Evolutionary conservation across 2,113 vertebrate genomes (phyloP), one percentile per base, ranked within the genome.

Genomic region (Abramis brama): DNA sequence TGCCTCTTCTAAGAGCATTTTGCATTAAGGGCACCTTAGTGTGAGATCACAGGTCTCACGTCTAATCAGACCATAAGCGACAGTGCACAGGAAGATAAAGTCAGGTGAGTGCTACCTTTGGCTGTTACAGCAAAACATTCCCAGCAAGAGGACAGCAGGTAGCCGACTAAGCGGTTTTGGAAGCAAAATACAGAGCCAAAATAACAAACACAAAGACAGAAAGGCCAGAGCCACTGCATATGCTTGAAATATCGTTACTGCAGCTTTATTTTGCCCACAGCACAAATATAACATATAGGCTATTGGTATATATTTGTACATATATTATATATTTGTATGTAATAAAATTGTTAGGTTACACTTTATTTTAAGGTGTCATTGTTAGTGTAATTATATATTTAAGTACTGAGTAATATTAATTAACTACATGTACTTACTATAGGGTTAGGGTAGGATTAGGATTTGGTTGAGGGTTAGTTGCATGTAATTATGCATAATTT

Each of bases 51-150:
- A 71, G 89, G 93, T 91, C 92, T 85, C 86, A 7, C 6, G 68
- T 76, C 88, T 91, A 93, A 88, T 95, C 91, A 57, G 66, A 91
- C 90, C 91, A 91, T 90, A 73, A 73, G 89, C 87, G 79, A 73
- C 91, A 91, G 92, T 94, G 95, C 94, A 93, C 92, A 87, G 87
- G 88, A 94, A 88, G 94, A 94, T 92, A 94, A 93, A 92, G 91
- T 93, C 79, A 92, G 88, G 90, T 75, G 89, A 88, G 74, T 91
- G 80, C 87, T 86, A 92, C 93, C 93, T 95, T 82, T 91, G 91
- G 92, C 92, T 90, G 0, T 88, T 86, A 68, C 19, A 66, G 70
- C 77, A 27, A 59, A 82, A 78, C 74, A 68, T 64, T 45, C 79
- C 25, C 70, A 88, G 90, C 74, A 19, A 92, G 91, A 86, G 88